Percentiles rank a stretch among this genome's conserved stretches.
These are phyloP conservation scores for Leptogaster cylindrica DNA, from an alignment of 2,888 invertebrate species.

Conservation along the genomic window DNA sequence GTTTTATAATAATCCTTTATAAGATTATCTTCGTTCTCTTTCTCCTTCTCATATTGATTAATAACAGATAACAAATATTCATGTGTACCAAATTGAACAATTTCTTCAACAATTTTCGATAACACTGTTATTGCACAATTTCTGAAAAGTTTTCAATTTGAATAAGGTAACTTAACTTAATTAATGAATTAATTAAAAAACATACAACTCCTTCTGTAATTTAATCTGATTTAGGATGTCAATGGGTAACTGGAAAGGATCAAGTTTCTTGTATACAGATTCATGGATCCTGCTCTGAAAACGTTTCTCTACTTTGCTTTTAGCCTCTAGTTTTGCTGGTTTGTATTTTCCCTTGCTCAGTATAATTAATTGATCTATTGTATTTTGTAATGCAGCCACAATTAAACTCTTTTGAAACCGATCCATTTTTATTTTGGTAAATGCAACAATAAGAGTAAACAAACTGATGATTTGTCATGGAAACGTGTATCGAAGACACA, in stretches of 20 bases:
- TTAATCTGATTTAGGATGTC: slow-evolving; percentile 40
- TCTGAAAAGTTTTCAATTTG: too few relatives aligned
- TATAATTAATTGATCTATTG: slow-evolving; percentile 41
- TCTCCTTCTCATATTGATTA: slow-evolving; percentile 9
- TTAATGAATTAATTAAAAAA: not conserved
- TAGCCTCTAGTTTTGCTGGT: not conserved
- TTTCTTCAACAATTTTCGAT: slow-evolving; percentile 36
- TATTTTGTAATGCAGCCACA: slow-evolving; percentile 19
- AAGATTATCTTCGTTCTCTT: slow-evolving; percentile 39
- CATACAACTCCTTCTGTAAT: slow-evolving; percentile 44
- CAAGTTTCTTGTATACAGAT: slow-evolving; percentile 41
- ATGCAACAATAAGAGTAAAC: too few relatives aligned
- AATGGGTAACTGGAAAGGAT: slow-evolving; percentile 42
- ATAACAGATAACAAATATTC: slow-evolving; percentile 11
- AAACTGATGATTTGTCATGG: too few relatives aligned
- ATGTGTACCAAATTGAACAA: slow-evolving; percentile 7
- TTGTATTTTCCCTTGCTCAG: slow-evolving; percentile 38
- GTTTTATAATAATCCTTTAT: slow-evolving; percentile 36
- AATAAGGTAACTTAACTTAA: not conserved
- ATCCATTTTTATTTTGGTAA: too few relatives aligned
- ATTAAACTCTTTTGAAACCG: slow-evolving; percentile 15
- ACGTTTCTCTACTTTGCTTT: slow-evolving; percentile 30
- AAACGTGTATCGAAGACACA: too few relatives aligned
- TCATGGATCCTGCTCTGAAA: slow-evolving; percentile 43
- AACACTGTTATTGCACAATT: slow-evolving; percentile 33